These are phyloP conservation scores for Folsomia candida DNA, from an alignment of 2,888 invertebrate genomes.

Conservation along the genomic window DNA sequence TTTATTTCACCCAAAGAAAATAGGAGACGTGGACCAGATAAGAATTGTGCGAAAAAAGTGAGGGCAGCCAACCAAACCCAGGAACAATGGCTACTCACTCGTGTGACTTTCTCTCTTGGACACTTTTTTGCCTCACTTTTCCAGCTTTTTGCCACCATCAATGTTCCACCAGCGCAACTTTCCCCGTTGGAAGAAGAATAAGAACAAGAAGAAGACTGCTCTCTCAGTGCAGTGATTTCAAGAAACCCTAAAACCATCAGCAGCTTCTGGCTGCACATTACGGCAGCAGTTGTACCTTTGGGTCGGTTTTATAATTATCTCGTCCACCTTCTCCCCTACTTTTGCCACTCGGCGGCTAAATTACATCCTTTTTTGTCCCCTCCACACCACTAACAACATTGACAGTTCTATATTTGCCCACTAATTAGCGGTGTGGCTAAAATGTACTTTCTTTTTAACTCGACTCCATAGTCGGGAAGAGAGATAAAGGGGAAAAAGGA, in stretches of 20 bases:
- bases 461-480: no score
- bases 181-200: no score
- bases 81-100: neutral
- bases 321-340: neutral
- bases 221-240: neutral
- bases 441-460: no score
- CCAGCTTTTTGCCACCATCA: conserved; percentile 1
- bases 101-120: neutral
- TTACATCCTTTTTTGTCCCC: neutral
- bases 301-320: neutral
- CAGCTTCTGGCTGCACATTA: neutral
- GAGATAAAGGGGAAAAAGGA: no score
- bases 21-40: conserved; percentile 7
- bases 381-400: neutral
- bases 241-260: neutral
- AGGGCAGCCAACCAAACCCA: conserved; percentile 1
- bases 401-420: neutral
- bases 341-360: neutral
- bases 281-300: neutral
- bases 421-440: neutral
- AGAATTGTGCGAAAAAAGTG: conserved; percentile 2
- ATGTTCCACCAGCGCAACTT: neutral
- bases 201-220: neutral
- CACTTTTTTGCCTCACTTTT: conserved; percentile 1
- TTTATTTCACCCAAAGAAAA: neutral